Evolutionary conservation across 2,888 invertebrate species (phyloP), one percentile per base, ranked within the genome.

Genomic region (Morpho helenor): DNA sequence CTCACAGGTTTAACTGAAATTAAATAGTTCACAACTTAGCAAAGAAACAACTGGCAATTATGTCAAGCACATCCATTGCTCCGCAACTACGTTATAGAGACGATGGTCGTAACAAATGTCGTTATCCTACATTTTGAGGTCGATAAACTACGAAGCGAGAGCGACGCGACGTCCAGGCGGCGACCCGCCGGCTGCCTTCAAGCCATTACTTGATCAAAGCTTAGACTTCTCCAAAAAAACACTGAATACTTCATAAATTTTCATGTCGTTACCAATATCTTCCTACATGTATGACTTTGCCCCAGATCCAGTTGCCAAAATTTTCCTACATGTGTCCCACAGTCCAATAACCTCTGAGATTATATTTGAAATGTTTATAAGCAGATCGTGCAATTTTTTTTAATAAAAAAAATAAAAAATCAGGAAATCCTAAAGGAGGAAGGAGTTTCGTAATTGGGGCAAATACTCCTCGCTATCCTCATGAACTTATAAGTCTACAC

Each of bases 71-170:
- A 77, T 76, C 74, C 68, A 77, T 74, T 82, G 76, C 74, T 72
- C 68, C 71, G 59, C 76, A 79, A 80, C 75, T 76, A 76, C 72
- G 75, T 76, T 80, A 77, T 75, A 75, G 73, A 73, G 76, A 67
- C 75, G 71, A 75, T 72, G 73, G 75, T 84, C 80, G 82, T 84
- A 82, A 82, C 79, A 79, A 80, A 79, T 66, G 80, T 83, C 83
- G 84, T 89, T 87, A 87, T 85, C 77, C 84, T 80, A 87, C 74
- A 81, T 84, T 84, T 83, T 66, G 82, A 78, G 87, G 85, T 87
- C 84, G 78, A 84, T 80, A 86, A 82, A 86, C 86, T 78, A 68
- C 63, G 74, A 66, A 67, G 71, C 71, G 76, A 68, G 68, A 70
- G 66, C 79, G 79, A 68, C 81, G 79, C 77, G 82, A 76, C 81